Evolutionary conservation across 2,888 invertebrate genomes (phyloP).

Genomic region (Leptothorax acervorum): DNA sequence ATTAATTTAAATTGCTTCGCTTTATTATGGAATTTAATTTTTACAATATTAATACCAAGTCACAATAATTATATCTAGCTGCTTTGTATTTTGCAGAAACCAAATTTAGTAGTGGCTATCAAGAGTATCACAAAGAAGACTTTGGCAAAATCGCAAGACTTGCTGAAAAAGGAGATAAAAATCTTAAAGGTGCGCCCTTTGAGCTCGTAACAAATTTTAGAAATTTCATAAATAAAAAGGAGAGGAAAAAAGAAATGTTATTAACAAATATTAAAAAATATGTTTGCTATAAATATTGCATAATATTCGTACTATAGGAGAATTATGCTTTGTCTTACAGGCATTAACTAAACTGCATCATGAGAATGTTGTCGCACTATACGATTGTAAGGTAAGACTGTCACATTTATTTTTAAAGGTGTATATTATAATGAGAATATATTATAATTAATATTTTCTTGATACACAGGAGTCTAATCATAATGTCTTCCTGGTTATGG

Average conservation of each 20-base stretch:
- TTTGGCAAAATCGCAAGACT: slow-evolving; percentile 97
- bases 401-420: too few relatives aligned
- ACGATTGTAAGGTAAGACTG: slow-evolving; percentile 94
- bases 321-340: slow-evolving; percentile 85
- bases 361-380: slow-evolving; percentile 98
- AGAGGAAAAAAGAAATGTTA: background rate
- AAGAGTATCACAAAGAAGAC: slow-evolving; percentile 99
- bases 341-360: slow-evolving; percentile 98
- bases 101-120: slow-evolving; percentile 96
- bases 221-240: background rate
- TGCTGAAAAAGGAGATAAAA: slow-evolving; percentile 99
- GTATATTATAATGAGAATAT: background rate
- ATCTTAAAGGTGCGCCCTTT: slow-evolving; percentile 93
- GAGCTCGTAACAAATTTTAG: background rate
- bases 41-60: background rate
- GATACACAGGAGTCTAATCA: slow-evolving; percentile 92
- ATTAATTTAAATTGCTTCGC: background rate
- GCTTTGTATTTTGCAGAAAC: slow-evolving; percentile 89
- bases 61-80: background rate
- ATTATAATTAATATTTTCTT: slow-evolving; percentile 23
- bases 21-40: background rate
- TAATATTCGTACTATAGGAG: slow-evolving; percentile 12
- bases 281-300: slow-evolving; percentile 23
- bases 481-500: slow-evolving; percentile 99
- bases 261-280: slow-evolving; percentile 48